Conservation (phyloP, 2,888 invertebrate genomes). For the Tenthredo scrophulariae region DNA sequence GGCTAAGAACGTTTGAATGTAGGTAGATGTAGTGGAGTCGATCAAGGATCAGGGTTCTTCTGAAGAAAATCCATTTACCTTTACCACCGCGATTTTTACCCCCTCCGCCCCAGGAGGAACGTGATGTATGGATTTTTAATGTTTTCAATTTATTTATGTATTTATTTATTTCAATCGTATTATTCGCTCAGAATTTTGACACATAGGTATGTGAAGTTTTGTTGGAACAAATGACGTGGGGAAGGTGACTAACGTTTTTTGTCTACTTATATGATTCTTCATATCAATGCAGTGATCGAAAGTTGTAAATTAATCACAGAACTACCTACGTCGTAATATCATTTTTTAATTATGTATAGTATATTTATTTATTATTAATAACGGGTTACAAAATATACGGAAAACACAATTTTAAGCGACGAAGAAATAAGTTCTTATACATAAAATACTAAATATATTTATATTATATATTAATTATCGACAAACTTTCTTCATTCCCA, state of each 20-base stretch:
- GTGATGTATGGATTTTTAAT: not conserved
- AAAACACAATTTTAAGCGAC: conserved; percentile 70
- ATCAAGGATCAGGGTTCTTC: not conserved
- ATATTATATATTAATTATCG: conserved; percentile 36
- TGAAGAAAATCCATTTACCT: not conserved
- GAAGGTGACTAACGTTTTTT: not conserved
- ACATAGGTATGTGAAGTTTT: not conserved
- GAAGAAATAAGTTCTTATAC: conserved; percentile 56
- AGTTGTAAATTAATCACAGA: not conserved
- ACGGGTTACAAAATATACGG: conserved; percentile 74
- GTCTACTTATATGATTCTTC: not conserved
- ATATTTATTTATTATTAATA: conserved; percentile 70
- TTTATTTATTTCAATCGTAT: not conserved
- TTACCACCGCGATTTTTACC: not conserved
- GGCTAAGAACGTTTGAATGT: conserved; percentile 18
- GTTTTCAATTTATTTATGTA: not conserved
- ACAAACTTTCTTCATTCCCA: conserved; percentile 46
- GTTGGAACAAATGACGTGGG: not conserved
- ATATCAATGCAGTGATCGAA: not conserved
- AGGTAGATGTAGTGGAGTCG: not conserved
- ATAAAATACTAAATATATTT: conserved; percentile 23
- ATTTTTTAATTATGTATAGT: conserved; percentile 23
- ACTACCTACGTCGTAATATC: not conserved
- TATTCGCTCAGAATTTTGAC: conserved; percentile 12
- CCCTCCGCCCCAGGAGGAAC: not conserved